These are phyloP conservation scores for Halyomorpha halys DNA, from an alignment of 1,140 invertebrate genomes.

Conservation along the genomic window DNA sequence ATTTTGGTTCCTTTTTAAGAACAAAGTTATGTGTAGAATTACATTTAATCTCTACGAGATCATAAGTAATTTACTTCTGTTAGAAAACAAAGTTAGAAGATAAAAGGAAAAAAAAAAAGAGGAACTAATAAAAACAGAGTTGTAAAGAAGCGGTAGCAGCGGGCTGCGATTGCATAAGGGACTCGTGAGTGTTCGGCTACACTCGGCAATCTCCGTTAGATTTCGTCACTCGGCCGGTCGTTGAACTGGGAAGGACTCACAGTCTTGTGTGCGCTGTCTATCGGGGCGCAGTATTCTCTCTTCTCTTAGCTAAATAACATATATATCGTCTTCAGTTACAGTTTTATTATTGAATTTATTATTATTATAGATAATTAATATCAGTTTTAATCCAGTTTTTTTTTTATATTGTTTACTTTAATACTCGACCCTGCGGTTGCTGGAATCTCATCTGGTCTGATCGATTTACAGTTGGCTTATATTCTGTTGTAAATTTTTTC, in stretches of 20 bases:
- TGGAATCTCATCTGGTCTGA: constrained; percentile 10
- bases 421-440: neutral
- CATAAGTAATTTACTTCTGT: too few species aligned
- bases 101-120: too few species aligned
- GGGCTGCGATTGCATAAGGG: constrained; percentile 19
- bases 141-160: too few species aligned
- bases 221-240: constrained; percentile 27
- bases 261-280: constrained; percentile 23
- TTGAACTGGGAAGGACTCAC: constrained; percentile 25
- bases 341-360: too few species aligned
- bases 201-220: constrained; percentile 23
- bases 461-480: constrained; percentile 1
- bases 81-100: too few species aligned
- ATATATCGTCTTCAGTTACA: neutral
- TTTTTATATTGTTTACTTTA: neutral
- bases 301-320: neutral
- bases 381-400: neutral
- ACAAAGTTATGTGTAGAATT: too few species aligned
- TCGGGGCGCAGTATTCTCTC: constrained; percentile 5
- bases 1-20: too few species aligned
- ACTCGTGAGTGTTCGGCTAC: constrained; percentile 13
- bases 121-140: too few species aligned
- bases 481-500: constrained; percentile 5
- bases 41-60: too few species aligned
- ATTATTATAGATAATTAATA: neutral